Evolutionary conservation across 2,797 vertebrate species (phyloP), one percentile per base, ranked within the genome.

Genomic region (Oreochromis mossambicus): DNA sequence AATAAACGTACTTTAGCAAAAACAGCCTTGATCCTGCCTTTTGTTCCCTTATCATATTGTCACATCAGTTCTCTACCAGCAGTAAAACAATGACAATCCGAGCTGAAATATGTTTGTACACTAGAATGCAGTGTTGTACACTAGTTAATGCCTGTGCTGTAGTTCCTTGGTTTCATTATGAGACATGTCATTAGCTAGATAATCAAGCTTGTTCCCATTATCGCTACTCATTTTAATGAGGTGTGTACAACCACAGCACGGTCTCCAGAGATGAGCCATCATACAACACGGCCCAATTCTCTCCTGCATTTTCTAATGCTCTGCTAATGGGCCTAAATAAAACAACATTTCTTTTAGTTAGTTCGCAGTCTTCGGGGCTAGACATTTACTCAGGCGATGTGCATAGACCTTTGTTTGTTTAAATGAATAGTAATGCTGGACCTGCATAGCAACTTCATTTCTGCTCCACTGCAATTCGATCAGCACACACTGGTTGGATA

Each of bases 151-250:
- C 81, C 83, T 50, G 55, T 7, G 54, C 87, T 63, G 87, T 75
- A 61, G 82, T 82, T 87, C 80, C 56, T 77, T n/a, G 54, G 80
- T 87, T 92, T 88, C 89, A 91, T 92, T 91, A 90, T 87, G 86
- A 92, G 86, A 92, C 88, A 91, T 89, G 94, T 92, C 91, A 92
- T 94, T 93, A 92, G 82, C 79, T 14, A 89, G 91, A 95, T 93
- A 91, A 95, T 94, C 90, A 92, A 86, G 92, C 90, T 88, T 89
- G 90, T 93, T 91, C 88, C 87, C 92, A 93, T 95, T 94, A 94
- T 91, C 83, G 10, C 84, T 38, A 89, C 87, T 93, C 85, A 80
- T 94, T 94, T 92, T 94, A 95, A 94, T 92, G 92, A 95, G 94
- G 83, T 89, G 88, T 92, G 87, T 90, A 94, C 89, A 93, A 92